Evolutionary conservation across 2,797 vertebrate genomes (phyloP), one percentile per base, ranked within the genome.

Genomic region (Sebastes melanostomus): DNA sequence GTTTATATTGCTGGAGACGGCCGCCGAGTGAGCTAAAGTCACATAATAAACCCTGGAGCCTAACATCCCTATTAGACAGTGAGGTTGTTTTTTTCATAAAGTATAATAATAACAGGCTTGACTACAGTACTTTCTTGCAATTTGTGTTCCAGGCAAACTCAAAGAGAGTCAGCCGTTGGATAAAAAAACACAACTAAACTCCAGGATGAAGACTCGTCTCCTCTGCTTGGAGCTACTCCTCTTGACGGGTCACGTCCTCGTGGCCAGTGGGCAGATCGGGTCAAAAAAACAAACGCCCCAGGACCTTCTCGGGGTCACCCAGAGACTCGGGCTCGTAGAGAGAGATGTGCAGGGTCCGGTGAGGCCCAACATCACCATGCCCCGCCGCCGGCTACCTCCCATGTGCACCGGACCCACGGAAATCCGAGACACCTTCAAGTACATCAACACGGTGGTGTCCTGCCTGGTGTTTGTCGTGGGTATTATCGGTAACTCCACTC

Each of bases 401-500:
- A 95, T 95, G 93, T 99, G 98, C 93, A 91, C 94, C 0, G 92
- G 94, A 8, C 90, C 91, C 58, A 96, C 96, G 0, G 96, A 97
- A 83, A 96, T 99, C 90, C 95, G 93, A 46, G 96, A 97, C 85
- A 97, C 97, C 5, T 99, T 99, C 83, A 99, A 97, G 86, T 98
- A 99, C 89, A 97, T 99, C 90, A 99, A 98, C 91, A 98, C 98
- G 0, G 95, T 97, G 75, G 96, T 99, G 66, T 98, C 97, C 50
- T 98, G 97, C 85, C 89, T 98, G 9, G 98, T 99, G 81, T 99
- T 99, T 67, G 95, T 98, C 16, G 92, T 98, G 46, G 98, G 98
- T 24, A 97, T 99, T 83, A 97, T 99, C 54, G 98, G 98, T 10
- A 99, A 99, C 88, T 96, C 97, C 80, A 98, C 98, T 1, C 94